Evolutionary conservation across 2,113 vertebrate genomes (phyloP).

Genomic region (Cynopterus brachyotis): DNA sequence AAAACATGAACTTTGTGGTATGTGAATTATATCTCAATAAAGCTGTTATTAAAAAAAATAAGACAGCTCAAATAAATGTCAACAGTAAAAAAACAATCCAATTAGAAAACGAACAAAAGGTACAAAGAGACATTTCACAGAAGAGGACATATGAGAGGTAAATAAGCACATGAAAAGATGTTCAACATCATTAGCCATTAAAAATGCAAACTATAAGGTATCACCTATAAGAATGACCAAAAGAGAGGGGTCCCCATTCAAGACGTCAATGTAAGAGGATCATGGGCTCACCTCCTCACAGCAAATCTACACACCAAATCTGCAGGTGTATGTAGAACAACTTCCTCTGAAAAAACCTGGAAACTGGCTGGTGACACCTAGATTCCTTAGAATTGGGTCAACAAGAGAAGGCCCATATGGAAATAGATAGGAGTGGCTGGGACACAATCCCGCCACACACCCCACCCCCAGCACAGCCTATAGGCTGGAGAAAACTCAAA

Average conservation of each 20-base stretch:
- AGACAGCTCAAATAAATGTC: not conserved
- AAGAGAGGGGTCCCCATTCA: not conserved
- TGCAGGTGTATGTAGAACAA: not conserved
- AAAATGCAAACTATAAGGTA: not conserved
- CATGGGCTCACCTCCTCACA: not conserved
- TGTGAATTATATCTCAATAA: conserved; percentile 25
- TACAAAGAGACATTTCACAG: not conserved
- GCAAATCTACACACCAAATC: too few relatives aligned
- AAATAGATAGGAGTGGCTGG: not conserved
- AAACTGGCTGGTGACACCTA: not conserved
- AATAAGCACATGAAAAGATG: not conserved
- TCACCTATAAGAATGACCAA: not conserved
- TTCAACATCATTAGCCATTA: not conserved
- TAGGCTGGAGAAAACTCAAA: not conserved
- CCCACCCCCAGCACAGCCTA: not conserved
- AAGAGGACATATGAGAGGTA: not conserved
- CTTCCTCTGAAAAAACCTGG: not conserved
- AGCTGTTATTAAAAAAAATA: not conserved
- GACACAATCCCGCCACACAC: not conserved
- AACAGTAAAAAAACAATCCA: not conserved
- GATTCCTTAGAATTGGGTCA: not conserved
- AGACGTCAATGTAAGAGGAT: not conserved
- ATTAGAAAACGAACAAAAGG: not conserved
- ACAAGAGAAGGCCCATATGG: not conserved
- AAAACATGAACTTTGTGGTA: not conserved